These are phyloP conservation scores for Drosophila orosa DNA, from an alignment of 1,140 invertebrate species.

Conservation along the genomic window DNA sequence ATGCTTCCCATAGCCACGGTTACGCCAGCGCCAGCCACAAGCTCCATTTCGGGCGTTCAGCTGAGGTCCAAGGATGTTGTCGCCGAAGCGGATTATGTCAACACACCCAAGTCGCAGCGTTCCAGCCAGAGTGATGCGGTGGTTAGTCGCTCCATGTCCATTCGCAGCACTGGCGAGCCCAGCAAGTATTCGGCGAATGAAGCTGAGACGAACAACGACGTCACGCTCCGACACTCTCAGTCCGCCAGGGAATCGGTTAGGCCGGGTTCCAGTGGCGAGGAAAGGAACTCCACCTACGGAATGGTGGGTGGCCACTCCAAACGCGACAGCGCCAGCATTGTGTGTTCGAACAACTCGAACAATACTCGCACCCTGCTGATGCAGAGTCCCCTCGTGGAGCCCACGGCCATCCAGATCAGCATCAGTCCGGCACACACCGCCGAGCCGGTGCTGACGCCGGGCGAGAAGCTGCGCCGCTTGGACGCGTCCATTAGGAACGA, in stretches of 20 bases:
- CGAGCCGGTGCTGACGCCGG: slow-evolving; percentile 90
- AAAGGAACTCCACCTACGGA: slow-evolving; percentile 51
- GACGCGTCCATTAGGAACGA: slow-evolving; percentile 89
- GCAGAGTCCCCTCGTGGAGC: slow-evolving; percentile 89
- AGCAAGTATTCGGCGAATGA: slow-evolving; percentile 58
- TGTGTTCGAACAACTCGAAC: slow-evolving; percentile 85
- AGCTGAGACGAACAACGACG: slow-evolving; percentile 35
- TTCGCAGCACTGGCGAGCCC: slow-evolving; percentile 72
- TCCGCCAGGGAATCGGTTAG: slow-evolving; percentile 69
- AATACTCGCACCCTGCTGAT: slow-evolving; percentile 81
- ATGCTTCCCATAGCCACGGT: slow-evolving; percentile 68
- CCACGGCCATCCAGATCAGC: slow-evolving; percentile 91
- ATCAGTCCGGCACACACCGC: slow-evolving; percentile 90
- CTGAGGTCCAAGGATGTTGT: slow-evolving; percentile 52
- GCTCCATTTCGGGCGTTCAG: slow-evolving; percentile 44
- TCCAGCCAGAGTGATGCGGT: slow-evolving; percentile 70
- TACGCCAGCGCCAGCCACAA: slow-evolving; percentile 53
- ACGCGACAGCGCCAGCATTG: slow-evolving; percentile 84
- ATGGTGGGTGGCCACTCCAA: slow-evolving; percentile 76
- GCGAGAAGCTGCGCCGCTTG: slow-evolving; percentile 89
- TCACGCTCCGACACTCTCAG: slow-evolving; percentile 74
- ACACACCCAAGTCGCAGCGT: slow-evolving; percentile 59
- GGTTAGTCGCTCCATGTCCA: slow-evolving; percentile 76
- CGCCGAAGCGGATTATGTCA: slow-evolving; percentile 57
- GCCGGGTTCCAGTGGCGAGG: slow-evolving; percentile 39